Evolutionary conservation across 23 tunicate genomes (phyloP), one percentile per base, ranked within the genome.

Genomic region (Ascidia mentula): DNA sequence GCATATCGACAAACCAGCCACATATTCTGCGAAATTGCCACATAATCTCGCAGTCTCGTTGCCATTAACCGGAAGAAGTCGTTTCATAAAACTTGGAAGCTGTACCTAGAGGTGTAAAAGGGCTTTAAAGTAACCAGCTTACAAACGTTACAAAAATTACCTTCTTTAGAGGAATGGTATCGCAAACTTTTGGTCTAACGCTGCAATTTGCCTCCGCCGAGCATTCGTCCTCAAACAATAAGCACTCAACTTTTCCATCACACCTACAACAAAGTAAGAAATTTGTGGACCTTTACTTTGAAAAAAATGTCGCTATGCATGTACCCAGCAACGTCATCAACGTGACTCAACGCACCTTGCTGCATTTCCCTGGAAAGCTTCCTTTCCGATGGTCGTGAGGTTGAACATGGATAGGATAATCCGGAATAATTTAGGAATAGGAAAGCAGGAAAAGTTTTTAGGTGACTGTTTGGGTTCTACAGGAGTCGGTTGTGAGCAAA

Each of bases 211-310:
- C 80, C 37, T 83, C 70, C n/a, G 18, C 59, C 12, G 40, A 32
- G 73, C 87, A 83, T 75, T 83, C 87, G 73, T 83, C 87, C 36
- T 83, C 87, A 53, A 83, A 83, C n/a, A 45, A 30, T 12, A 59
- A 22, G 79, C 87, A 83, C 22, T 83, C 87, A 0, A 83, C 69
- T 15, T 75, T 37, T 0, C 87, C 87, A 34, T 83, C 39, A 37
- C 87, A 83, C 75, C 87, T 83, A 32, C 12, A 18, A 0, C n/a
- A 35, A 69, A 18, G 20, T 8, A 69, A 69, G 33, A 12, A 12
- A n/a, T n/a, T n/a, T n/a, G n/a, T n/a, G n/a, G n/a, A n/a, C n/a
- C n/a, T n/a, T n/a, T n/a, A n/a, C n/a, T n/a, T n/a, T n/a, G n/a
- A n/a, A n/a, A n/a, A n/a, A n/a, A n/a, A n/a, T n/a, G n/a, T n/a